A percentile compares a stretch with the other conserved stretches of the same genome.
phyloP scores from a whole-genome alignment of 2,113 vertebrate genomes.

The Poecile atricapillus region DNA sequence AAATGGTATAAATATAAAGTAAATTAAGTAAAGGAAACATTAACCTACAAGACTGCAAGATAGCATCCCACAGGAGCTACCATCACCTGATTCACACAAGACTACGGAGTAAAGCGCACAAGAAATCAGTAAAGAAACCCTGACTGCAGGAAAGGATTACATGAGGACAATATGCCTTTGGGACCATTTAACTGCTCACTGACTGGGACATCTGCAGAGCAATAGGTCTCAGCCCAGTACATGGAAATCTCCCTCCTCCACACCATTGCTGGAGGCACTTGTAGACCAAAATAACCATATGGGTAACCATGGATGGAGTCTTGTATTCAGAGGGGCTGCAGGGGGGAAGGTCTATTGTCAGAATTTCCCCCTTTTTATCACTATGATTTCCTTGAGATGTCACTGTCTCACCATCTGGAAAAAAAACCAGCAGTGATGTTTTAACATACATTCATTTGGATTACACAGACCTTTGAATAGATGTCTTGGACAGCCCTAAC shows the following conservation, averaged over 20 bases:
- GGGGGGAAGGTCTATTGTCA: background rate
- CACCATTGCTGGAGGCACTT: background rate
- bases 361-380: background rate
- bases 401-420: background rate
- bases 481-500: background rate
- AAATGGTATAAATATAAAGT: background rate
- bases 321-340: background rate
- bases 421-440: background rate
- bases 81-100: background rate
- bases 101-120: background rate
- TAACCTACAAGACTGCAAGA: background rate
- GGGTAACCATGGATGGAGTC: background rate
- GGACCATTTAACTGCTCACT: background rate
- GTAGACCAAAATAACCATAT: background rate
- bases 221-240: background rate
- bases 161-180: background rate
- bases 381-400: background rate
- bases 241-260: background rate
- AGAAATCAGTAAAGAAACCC: background rate
- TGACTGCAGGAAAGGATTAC: background rate
- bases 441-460: background rate
- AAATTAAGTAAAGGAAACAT: slow-evolving; percentile 41
- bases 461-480: background rate
- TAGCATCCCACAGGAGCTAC: background rate
- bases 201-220: background rate